phyloP scores from a whole-genome alignment of 1,140 invertebrate genomes.

The Euwallacea fornicatus region DNA sequence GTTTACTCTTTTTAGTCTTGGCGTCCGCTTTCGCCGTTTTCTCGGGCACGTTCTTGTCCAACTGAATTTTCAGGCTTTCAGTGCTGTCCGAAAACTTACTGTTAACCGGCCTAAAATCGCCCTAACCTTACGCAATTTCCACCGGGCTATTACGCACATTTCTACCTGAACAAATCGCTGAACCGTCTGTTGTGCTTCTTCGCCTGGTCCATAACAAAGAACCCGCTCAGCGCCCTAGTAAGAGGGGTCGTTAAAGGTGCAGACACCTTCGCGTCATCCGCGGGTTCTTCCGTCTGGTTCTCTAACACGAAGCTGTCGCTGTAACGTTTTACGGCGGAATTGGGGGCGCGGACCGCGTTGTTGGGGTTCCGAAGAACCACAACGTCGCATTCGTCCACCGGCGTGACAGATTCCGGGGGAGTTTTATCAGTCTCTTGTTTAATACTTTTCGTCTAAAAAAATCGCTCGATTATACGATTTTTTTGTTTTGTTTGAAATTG shows the following conservation, averaged over 20 bases:
- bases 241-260: conserved; percentile 33
- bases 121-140: not conserved
- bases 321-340: conserved; percentile 47
- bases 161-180: conserved; percentile 48
- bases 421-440: conserved; percentile 18
- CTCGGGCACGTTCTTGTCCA: conserved; percentile 26
- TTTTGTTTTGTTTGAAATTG: no score
- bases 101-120: conserved; percentile 25
- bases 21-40: conserved; percentile 13
- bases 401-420: no score
- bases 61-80: conserved; percentile 34
- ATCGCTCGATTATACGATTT: no score
- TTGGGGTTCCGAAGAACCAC: conserved; percentile 41
- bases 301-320: conserved; percentile 51
- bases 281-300: conserved; percentile 37
- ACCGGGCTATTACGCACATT: not conserved
- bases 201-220: conserved; percentile 45
- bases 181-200: conserved; percentile 46
- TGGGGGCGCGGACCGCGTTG: conserved; percentile 14
- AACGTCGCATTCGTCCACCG: conserved; percentile 34
- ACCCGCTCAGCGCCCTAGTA: conserved; percentile 45
- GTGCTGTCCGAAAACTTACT: conserved; percentile 37
- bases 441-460: conserved; percentile 21
- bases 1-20: conserved; percentile 32
- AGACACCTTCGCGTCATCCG: conserved; percentile 29